A percentile compares a stretch with the other conserved stretches of the same genome.
Conservation (phyloP, 2,797 vertebrate genomes). For the Aphelocoma californica region DNA sequence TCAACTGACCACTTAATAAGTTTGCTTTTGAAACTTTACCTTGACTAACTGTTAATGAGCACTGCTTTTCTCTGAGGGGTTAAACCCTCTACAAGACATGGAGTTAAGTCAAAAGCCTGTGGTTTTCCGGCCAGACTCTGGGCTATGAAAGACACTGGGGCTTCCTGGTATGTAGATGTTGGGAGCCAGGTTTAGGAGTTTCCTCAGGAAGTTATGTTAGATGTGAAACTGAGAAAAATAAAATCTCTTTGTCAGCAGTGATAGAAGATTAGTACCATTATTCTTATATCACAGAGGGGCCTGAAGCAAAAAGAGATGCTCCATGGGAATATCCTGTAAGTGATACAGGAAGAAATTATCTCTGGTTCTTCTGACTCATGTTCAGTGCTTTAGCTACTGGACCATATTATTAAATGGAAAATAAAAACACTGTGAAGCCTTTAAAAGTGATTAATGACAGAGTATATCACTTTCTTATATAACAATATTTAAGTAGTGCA, state of each 20-base stretch:
- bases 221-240: neutral
- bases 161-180: neutral
- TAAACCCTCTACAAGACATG: neutral
- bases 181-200: neutral
- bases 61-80: neutral
- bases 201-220: neutral
- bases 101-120: neutral
- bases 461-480: neutral
- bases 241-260: neutral
- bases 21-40: constrained; percentile 2
- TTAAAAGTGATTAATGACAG: neutral
- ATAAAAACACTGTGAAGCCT: neutral
- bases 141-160: neutral
- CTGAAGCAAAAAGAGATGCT: neutral
- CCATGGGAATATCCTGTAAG: neutral
- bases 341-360: neutral
- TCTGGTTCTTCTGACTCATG: neutral
- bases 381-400: neutral
- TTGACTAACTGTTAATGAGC: neutral
- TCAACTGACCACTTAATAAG: neutral
- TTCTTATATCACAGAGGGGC: neutral
- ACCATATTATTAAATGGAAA: neutral
- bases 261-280: neutral
- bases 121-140: neutral
- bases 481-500: neutral